Conservation (phyloP, 2,888 invertebrate genomes). For the Stratiomys singularior region DNA sequence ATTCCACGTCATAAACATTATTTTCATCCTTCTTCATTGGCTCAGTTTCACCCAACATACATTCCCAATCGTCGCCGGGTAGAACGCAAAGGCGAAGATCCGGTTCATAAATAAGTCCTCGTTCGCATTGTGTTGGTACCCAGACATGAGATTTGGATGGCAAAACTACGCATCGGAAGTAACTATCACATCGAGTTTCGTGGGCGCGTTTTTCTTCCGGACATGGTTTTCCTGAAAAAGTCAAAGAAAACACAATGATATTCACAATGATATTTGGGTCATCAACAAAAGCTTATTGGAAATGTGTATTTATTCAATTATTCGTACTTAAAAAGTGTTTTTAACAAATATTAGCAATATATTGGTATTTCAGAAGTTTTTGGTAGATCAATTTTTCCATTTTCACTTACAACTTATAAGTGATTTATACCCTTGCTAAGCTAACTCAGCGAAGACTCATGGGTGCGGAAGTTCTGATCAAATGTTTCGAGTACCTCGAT, state of each 20-base stretch:
- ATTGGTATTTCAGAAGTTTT: too few species aligned
- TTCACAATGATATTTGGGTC: too few species aligned
- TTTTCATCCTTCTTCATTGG: slow-evolving; percentile 44
- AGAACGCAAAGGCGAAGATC: slow-evolving; percentile 63
- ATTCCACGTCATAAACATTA: slow-evolving; percentile 52
- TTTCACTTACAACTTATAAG: too few species aligned
- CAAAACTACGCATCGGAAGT: slow-evolving; percentile 61
- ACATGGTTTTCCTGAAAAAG: slow-evolving; percentile 62
- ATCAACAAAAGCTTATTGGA: background rate
- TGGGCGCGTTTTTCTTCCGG: slow-evolving; percentile 62
- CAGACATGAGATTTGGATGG: slow-evolving; percentile 59
- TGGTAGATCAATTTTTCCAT: too few species aligned
- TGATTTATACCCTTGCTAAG: too few species aligned
- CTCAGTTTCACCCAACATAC: slow-evolving; percentile 55
- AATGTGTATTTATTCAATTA: background rate
- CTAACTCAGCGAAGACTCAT: too few species aligned
- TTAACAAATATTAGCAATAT: too few species aligned
- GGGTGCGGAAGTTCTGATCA: too few species aligned
- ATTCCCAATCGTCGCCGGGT: slow-evolving; percentile 66
- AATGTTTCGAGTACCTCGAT: too few species aligned
- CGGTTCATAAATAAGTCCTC: slow-evolving; percentile 63
- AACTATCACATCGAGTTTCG: slow-evolving; percentile 63
- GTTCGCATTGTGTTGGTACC: slow-evolving; percentile 62
- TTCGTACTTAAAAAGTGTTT: too few species aligned
- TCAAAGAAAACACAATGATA: too few species aligned